Percentiles rank a stretch among this genome's conserved stretches.
phyloP scores from a whole-genome alignment of 2,888 invertebrate genomes.

The Acleris laterana region DNA sequence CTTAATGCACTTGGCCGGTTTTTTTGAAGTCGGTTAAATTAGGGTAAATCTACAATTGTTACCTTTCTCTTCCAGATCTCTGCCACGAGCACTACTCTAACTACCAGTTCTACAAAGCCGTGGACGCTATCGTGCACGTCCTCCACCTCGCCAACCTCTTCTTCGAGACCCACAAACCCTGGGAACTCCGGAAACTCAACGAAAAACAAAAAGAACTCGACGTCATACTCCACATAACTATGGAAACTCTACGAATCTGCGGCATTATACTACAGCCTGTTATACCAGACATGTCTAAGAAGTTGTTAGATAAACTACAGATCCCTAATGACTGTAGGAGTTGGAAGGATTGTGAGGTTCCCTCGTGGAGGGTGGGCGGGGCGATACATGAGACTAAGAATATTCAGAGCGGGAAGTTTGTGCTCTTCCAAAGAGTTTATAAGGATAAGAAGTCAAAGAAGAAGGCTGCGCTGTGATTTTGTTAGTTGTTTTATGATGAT shows the following conservation, averaged over 20 bases:
- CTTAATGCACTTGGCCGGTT: too few species aligned
- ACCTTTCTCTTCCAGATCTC: slow-evolving; percentile 69
- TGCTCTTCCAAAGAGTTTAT: slow-evolving; percentile 74
- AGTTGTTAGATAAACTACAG: slow-evolving; percentile 88
- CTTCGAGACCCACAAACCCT: slow-evolving; percentile 94
- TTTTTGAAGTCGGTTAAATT: too few species aligned
- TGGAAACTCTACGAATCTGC: slow-evolving; percentile 92
- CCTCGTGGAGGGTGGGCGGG: slow-evolving; percentile 69
- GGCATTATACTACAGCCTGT: slow-evolving; percentile 93
- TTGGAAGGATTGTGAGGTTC: slow-evolving; percentile 69
- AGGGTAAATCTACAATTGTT: too few species aligned
- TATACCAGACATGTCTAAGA: slow-evolving; percentile 88
- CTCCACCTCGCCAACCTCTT: slow-evolving; percentile 93
- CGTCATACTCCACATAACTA: slow-evolving; percentile 90
- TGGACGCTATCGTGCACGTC: slow-evolving; percentile 89
- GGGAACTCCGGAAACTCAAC: slow-evolving; percentile 90
- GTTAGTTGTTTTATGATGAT: too few species aligned
- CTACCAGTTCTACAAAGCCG: slow-evolving; percentile 92
- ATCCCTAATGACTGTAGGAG: slow-evolving; percentile 62
- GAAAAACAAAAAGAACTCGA: slow-evolving; percentile 85
- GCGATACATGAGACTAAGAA: slow-evolving; percentile 70
- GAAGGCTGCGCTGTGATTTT: slow-evolving; percentile 52
- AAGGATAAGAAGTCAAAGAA: slow-evolving; percentile 63
- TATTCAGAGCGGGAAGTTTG: slow-evolving; percentile 72
- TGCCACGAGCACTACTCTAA: slow-evolving; percentile 88